Evolutionary conservation across 2,113 vertebrate species (phyloP).

Genomic region (Dipodomys stephensi): DNA sequence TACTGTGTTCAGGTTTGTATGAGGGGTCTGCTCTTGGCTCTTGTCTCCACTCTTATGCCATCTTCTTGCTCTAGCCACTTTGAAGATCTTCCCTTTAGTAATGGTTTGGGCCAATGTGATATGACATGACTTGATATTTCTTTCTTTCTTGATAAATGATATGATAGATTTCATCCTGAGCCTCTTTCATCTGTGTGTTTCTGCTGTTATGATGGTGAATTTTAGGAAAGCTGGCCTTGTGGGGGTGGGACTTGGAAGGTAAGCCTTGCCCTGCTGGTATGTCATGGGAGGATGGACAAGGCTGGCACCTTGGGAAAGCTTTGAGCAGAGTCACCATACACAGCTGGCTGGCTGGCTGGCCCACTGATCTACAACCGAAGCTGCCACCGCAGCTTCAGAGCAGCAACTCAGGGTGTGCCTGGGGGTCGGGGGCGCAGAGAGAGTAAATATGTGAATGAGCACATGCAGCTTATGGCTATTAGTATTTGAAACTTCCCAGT

Average conservation of each 20-base stretch:
- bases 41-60: not conserved
- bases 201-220: not conserved
- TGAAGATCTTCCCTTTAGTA: not conserved
- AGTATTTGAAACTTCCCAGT: no score
- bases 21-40: not conserved
- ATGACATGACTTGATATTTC: not conserved
- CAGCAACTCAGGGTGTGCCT: no score
- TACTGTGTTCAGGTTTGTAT: not conserved
- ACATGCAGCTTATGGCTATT: accelerated
- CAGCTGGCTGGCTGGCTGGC: not conserved
- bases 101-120: not conserved
- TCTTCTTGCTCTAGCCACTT: not conserved
- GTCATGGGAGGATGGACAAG: not conserved
- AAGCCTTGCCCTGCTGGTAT: not conserved
- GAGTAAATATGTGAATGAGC: not conserved
- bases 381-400: not conserved
- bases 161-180: not conserved
- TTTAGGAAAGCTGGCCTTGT: not conserved
- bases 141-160: no score
- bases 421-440: no score
- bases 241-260: not conserved
- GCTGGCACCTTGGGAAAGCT: not conserved
- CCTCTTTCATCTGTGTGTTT: not conserved
- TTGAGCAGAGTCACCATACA: not conserved
- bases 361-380: not conserved